Conservation (phyloP, 2,113 vertebrate species). For the Eolophus roseicapilla region DNA sequence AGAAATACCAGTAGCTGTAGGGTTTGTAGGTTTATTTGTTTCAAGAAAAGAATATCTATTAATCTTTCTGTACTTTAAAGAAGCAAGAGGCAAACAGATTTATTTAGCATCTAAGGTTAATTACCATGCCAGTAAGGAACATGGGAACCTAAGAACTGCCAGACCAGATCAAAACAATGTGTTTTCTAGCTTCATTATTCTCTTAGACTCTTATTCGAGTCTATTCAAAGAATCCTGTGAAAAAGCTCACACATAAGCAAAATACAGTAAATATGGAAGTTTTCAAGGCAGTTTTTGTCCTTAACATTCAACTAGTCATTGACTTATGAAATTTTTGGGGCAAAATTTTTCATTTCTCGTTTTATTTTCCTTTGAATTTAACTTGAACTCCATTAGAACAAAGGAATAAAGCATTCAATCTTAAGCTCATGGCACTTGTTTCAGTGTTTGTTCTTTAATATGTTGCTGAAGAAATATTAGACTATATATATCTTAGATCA, state of each 20-base stretch:
- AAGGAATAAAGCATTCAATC: background rate
- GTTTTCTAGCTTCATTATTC: background rate
- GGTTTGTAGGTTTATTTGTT: background rate
- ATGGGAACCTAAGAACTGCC: background rate
- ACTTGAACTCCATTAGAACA: background rate
- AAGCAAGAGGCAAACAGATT: background rate
- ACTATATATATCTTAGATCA: background rate
- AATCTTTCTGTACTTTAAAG: background rate
- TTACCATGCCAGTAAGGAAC: background rate
- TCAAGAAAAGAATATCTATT: background rate
- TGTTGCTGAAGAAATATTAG: background rate
- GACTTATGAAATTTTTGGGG: background rate
- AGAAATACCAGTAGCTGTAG: background rate
- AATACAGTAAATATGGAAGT: background rate
- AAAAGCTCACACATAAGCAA: background rate
- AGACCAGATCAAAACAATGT: background rate
- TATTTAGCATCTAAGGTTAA: background rate
- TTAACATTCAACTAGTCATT: background rate
- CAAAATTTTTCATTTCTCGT: background rate
- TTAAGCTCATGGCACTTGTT: background rate
- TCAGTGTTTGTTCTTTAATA: background rate
- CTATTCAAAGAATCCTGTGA: background rate
- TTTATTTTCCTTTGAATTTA: background rate
- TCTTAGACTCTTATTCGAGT: background rate
- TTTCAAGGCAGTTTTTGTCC: background rate